Evolutionary conservation across 1,140 invertebrate species (phyloP).

Genomic region (Drosophila ogumai): DNA sequence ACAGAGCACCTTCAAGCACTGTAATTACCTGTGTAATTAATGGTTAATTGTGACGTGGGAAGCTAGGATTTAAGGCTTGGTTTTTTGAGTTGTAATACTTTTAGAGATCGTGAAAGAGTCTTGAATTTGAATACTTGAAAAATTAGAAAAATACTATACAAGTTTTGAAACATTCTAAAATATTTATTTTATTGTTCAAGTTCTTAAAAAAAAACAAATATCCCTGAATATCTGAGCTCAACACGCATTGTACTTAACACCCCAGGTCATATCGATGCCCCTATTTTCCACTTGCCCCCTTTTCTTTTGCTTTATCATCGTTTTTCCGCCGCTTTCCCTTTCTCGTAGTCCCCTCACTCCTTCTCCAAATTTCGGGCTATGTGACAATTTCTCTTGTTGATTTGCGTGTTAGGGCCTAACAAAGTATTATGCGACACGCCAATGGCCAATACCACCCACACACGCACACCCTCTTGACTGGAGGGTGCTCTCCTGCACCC

Average conservation of each 20-base stretch:
- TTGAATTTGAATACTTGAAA: background rate
- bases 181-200: too few species aligned
- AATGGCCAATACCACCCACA: constrained; percentile 13
- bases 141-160: background rate
- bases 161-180: too few species aligned
- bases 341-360: too few species aligned
- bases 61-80: background rate
- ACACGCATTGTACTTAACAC: constrained; percentile 12
- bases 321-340: constrained; percentile 20
- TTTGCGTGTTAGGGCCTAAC: constrained; percentile 57
- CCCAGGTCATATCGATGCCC: background rate
- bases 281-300: background rate
- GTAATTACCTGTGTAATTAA: constrained; percentile 14
- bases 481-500: background rate
- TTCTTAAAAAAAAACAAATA: background rate
- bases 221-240: background rate
- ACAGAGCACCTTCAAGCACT: background rate
- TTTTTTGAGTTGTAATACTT: too few species aligned
- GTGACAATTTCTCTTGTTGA: constrained; percentile 51
- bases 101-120: too few species aligned
- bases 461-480: constrained; percentile 2
- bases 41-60: constrained; percentile 5
- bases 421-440: constrained; percentile 59
- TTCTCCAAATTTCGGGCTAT: background rate
- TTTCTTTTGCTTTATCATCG: background rate